These are phyloP conservation scores for Campylomormyrus numenius DNA, from an alignment of 2,113 vertebrate genomes.

Conservation along the genomic window DNA sequence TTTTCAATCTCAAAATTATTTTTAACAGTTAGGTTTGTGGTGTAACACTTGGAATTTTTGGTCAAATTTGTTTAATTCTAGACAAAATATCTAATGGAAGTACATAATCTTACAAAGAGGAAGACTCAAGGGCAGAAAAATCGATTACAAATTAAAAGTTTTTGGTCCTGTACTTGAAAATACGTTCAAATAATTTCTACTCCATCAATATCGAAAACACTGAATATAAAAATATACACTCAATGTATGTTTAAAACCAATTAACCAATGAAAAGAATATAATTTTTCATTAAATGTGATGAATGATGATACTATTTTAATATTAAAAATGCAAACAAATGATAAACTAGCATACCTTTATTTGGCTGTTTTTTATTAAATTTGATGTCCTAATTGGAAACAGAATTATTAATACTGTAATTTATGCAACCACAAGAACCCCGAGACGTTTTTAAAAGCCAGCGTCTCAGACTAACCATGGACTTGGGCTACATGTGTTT, in stretches of 20 bases:
- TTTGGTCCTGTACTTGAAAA: not conserved
- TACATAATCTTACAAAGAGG: not conserved
- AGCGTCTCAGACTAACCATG: not conserved
- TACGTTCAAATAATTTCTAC: not conserved
- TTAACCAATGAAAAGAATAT: not conserved
- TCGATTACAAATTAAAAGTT: not conserved
- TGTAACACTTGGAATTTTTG: not conserved
- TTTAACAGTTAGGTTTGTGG: not conserved
- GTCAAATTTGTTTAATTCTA: not conserved
- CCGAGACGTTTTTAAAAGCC: not conserved
- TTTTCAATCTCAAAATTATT: not conserved
- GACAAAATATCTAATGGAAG: not conserved
- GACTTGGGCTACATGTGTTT: not conserved
- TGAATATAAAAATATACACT: not conserved
- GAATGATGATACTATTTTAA: not conserved
- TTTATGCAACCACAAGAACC: not conserved
- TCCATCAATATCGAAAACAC: not conserved
- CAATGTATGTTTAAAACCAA: not conserved
- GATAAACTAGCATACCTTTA: not conserved
- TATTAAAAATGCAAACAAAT: not conserved
- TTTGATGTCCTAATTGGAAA: not conserved
- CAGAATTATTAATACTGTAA: not conserved
- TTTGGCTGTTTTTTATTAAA: not conserved
- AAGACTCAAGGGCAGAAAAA: not conserved
- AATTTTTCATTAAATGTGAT: not conserved